Conservation (phyloP, 1,140 invertebrate species). For the Heliconius hewitsoni region DNA sequence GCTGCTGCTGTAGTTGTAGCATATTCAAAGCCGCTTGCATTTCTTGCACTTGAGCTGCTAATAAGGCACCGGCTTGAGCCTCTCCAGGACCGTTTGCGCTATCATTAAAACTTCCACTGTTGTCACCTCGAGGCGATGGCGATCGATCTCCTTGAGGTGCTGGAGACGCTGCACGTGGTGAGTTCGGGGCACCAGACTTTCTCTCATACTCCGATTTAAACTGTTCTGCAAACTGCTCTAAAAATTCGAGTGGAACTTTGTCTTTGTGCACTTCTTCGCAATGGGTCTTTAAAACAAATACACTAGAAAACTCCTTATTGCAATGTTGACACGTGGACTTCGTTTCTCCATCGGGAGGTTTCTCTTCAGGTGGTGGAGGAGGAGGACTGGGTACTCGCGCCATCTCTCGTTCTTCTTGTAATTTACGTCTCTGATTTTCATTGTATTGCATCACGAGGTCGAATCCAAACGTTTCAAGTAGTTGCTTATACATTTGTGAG, state of each 20-base stretch:
- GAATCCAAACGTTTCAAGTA: slow-evolving; percentile 96
- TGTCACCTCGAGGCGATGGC: slow-evolving; percentile 83
- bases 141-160: slow-evolving; percentile 72
- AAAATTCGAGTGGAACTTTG: slow-evolving; percentile 92
- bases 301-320: slow-evolving; percentile 96
- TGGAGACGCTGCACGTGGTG: slow-evolving; percentile 83
- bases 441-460: slow-evolving; percentile 98
- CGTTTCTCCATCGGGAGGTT: slow-evolving; percentile 83
- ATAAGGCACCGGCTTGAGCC: slow-evolving; percentile 75
- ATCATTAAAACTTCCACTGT: slow-evolving; percentile 70
- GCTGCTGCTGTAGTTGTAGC: slow-evolving; percentile 93
- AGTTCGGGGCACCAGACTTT: slow-evolving; percentile 87
- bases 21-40: slow-evolving; percentile 93
- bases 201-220: slow-evolving; percentile 93
- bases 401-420: slow-evolving; percentile 79
- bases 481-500: slow-evolving; percentile 94
- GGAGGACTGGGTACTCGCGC: slow-evolving; percentile 82
- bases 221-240: slow-evolving; percentile 95
- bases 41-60: slow-evolving; percentile 91
- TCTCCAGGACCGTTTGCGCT: slow-evolving; percentile 84
- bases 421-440: slow-evolving; percentile 91
- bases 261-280: slow-evolving; percentile 97
- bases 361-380: slow-evolving; percentile 83
- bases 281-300: slow-evolving; percentile 97
- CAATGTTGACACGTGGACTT: slow-evolving; percentile 94